Evolutionary conservation across 2,888 invertebrate genomes (phyloP).

Genomic region (Heliconius charithonia): DNA sequence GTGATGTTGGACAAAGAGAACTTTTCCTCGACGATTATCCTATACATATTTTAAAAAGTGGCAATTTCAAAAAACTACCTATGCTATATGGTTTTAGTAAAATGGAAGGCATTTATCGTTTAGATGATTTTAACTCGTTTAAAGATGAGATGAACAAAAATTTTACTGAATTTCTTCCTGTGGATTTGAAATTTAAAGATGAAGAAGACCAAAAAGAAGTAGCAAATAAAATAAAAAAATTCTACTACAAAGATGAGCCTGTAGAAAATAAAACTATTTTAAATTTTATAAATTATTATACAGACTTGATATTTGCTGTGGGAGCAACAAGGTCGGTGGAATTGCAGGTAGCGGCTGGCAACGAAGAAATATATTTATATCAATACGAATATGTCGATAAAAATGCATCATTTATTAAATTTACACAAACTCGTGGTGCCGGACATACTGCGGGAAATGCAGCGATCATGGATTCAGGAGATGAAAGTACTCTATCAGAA

Average conservation of each 20-base stretch:
- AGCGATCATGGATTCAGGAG: conserved; percentile 52
- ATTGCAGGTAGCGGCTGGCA: conserved; percentile 56
- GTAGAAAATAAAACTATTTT: conserved; percentile 53
- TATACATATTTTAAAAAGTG: too few species aligned
- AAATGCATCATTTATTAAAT: conserved; percentile 48
- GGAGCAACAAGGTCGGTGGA: conserved; percentile 53
- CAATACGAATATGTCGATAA: conserved; percentile 59
- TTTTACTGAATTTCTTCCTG: conserved; percentile 62
- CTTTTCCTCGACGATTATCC: too few species aligned
- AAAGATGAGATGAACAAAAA: conserved; percentile 59
- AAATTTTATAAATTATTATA: conserved; percentile 58
- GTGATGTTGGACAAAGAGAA: too few species aligned
- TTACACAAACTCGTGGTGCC: conserved; percentile 52
- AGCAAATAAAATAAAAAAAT: conserved; percentile 52
- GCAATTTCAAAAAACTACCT: conserved; percentile 48
- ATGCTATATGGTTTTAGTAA: conserved; percentile 59
- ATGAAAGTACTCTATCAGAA: conserved; percentile 44
- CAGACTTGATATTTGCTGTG: conserved; percentile 64
- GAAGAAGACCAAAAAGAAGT: conserved; percentile 55
- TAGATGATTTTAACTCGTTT: conserved; percentile 52
- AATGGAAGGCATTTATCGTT: conserved; percentile 55
- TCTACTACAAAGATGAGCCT: conserved; percentile 55
- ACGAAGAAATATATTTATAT: conserved; percentile 61
- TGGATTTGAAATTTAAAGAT: conserved; percentile 58
- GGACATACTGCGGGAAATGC: conserved; percentile 56